These are phyloP conservation scores for Probosciger aterrimus DNA, from an alignment of 2,113 vertebrate species.

Conservation along the genomic window DNA sequence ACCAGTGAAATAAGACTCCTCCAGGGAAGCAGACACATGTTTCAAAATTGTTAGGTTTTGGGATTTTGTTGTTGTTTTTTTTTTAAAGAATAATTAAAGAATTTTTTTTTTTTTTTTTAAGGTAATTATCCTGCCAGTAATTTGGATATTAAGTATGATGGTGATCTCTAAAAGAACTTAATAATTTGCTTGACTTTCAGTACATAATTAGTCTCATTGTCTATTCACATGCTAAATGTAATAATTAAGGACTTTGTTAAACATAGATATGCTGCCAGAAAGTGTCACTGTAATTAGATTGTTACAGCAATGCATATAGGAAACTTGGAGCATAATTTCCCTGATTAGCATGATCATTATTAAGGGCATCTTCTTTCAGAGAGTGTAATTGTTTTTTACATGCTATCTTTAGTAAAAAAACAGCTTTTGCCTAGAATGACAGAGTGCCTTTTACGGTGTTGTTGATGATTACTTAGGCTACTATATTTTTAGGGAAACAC, in stretches of 20 bases:
- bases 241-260: not conserved
- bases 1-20: not conserved
- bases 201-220: not conserved
- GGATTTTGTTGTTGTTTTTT: not conserved
- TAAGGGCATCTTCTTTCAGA: not conserved
- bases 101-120: not conserved
- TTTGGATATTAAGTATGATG: not conserved
- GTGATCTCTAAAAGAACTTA: not conserved
- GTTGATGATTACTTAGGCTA: not conserved
- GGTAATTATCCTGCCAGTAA: not conserved
- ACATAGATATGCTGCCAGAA: not conserved
- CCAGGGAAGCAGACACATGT: not conserved
- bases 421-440: not conserved
- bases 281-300: not conserved
- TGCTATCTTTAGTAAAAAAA: not conserved
- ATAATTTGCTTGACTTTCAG: not conserved
- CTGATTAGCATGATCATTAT: not conserved
- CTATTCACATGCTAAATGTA: not conserved
- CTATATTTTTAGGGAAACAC: conserved; percentile 8
- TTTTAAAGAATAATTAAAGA: not conserved
- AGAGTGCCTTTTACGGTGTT: not conserved
- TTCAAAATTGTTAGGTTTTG: not conserved
- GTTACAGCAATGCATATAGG: not conserved
- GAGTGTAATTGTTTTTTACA: not conserved
- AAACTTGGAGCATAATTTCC: not conserved